Evolutionary conservation across 1,140 invertebrate species (phyloP), one percentile per base, ranked within the genome.

Genomic region (Sarcophaga peregrina): DNA sequence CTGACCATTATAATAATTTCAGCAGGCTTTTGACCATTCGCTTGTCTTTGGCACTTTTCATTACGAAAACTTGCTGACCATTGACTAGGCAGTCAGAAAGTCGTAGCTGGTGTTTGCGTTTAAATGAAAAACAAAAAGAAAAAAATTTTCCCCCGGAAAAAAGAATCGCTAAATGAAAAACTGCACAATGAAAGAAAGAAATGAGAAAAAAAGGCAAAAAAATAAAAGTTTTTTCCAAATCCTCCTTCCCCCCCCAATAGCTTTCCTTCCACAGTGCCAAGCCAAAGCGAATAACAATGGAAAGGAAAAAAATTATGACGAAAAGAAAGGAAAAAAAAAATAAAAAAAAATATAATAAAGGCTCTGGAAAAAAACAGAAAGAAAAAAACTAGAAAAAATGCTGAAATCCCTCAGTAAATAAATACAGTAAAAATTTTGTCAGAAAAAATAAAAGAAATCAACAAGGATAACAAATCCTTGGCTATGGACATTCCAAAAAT

Each of bases 381-480:
- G 25, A 37, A 78, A 78, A n/a, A 78, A 78, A 78, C 75, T 78
- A 78, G 75, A 78, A 78, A 78, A 78, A 78, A 78, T 78, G 62
- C 17, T 78, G 47, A 78, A 78, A 78, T 78, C 48, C 75, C 62
- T 25, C n/a, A 9, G 17, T 20, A 68, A 68, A 68, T 68, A 68
- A 20, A 78, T 20, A 73, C 68, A 73, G 68, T 8, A 20, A 17
- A 73, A 20, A 72, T 37, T 37, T 37, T 4, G 25, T 37, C 4
- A 46, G 13, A 45, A 10, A 75, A 75, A 45, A 75, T 3, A 45
- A 4, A 46, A 15, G 46, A 5, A 75, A 13, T 11, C 4, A 78
- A 17, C 17, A n/a, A 50, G 15, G 17, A 74, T 11, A 7, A 50
- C 5, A 52, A 52, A 50, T 20, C 75, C 47, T 20, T 20, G 62